Evolutionary conservation across 2,113 vertebrate species (phyloP).

Genomic region (Capreolus pygargus): DNA sequence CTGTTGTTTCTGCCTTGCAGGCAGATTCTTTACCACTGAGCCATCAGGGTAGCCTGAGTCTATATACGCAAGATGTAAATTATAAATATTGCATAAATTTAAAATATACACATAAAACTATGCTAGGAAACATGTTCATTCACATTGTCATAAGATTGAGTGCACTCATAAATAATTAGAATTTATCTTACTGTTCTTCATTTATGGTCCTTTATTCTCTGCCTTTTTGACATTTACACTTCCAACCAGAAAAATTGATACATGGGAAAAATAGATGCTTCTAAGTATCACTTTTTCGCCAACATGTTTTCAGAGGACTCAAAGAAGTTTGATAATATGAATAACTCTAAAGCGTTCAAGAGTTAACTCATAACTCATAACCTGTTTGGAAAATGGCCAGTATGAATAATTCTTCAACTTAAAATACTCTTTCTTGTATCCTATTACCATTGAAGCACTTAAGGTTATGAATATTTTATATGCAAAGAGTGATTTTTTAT

Average conservation of each 20-base stretch:
- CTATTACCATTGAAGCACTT: background rate
- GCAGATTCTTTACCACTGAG: background rate
- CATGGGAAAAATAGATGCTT: background rate
- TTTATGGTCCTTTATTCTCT: background rate
- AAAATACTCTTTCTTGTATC: background rate
- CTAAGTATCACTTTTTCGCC: background rate
- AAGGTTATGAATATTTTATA: slow-evolving; percentile 28
- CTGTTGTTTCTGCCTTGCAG: background rate
- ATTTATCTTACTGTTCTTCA: background rate
- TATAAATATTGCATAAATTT: background rate
- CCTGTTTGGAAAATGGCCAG: background rate
- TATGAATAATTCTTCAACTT: slow-evolving; percentile 5
- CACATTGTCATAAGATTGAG: background rate
- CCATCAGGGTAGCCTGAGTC: background rate
- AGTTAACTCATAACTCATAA: background rate
- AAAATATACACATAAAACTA: background rate
- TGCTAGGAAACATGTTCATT: background rate
- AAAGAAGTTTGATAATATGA: background rate
- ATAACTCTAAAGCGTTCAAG: background rate
- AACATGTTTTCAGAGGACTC: background rate
- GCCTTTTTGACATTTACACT: background rate
- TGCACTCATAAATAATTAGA: background rate
- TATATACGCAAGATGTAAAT: background rate
- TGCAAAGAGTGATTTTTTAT: background rate
- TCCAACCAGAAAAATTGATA: background rate